A percentile compares a stretch with the other conserved stretches of the same genome.
These are phyloP conservation scores for Cecropterus lyciades DNA, from an alignment of 1,140 invertebrate species.

Conservation along the genomic window DNA sequence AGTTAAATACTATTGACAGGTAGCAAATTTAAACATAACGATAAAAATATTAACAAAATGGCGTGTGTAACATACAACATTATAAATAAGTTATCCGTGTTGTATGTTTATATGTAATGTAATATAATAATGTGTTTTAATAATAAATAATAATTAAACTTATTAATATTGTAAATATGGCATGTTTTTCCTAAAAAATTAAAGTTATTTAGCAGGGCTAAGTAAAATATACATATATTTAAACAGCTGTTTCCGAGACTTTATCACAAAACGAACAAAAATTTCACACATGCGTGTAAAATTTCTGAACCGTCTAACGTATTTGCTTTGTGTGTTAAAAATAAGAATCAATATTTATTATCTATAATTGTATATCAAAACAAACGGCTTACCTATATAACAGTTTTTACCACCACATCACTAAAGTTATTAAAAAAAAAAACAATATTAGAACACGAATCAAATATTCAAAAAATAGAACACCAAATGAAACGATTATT, in stretches of 20 bases:
- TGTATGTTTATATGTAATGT: no score
- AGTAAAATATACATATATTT: background rate
- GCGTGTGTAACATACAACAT: no score
- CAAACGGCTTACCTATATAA: conserved; percentile 3
- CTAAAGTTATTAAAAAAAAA: background rate
- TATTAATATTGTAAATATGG: no score
- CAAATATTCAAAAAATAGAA: conserved; percentile 17
- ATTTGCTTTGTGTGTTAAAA: background rate
- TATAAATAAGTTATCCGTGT: no score
- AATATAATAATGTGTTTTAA: no score
- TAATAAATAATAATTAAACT: no score
- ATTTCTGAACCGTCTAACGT: background rate
- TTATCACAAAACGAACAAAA: background rate
- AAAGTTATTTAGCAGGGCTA: background rate
- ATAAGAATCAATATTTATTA: background rate
- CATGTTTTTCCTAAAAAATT: background rate
- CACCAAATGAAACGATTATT: conserved; percentile 30
- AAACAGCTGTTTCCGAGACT: background rate
- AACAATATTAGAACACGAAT: conserved; percentile 8
- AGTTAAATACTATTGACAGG: no score
- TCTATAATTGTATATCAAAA: background rate
- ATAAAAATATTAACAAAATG: no score
- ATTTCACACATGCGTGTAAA: background rate
- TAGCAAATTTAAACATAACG: no score
- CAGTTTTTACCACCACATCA: background rate